Conservation (phyloP, 1,140 invertebrate genomes). For the Vanessa atalanta region DNA sequence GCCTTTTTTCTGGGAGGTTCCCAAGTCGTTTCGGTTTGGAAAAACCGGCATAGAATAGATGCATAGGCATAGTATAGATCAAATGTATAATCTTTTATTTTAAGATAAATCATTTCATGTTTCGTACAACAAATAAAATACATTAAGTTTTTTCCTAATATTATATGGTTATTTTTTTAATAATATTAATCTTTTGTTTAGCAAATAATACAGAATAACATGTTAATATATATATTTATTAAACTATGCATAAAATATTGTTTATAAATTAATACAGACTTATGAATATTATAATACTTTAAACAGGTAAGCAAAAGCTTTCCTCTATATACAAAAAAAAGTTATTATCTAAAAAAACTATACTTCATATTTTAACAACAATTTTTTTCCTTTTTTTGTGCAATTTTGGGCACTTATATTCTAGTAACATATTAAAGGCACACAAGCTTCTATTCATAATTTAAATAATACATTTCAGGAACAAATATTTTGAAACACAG, state of each 20-base stretch:
- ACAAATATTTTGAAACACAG: background rate
- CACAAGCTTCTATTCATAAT: too few species aligned
- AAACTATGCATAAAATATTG: constrained; percentile 3
- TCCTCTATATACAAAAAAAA: constrained; percentile 4
- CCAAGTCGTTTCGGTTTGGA: too few species aligned
- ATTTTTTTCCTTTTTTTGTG: background rate
- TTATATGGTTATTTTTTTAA: too few species aligned
- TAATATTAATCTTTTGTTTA: background rate
- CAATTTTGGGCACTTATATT: too few species aligned
- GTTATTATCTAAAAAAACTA: background rate
- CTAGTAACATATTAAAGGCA: too few species aligned
- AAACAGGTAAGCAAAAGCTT: constrained; percentile 15
- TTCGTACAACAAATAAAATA: too few species aligned
- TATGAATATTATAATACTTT: constrained; percentile 19
- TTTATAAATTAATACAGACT: constrained; percentile 8
- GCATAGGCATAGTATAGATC: too few species aligned
- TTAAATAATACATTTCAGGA: background rate
- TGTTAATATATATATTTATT: background rate
- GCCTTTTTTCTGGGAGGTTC: too few species aligned
- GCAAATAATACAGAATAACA: background rate
- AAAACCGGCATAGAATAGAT: too few species aligned
- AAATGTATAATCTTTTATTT: too few species aligned
- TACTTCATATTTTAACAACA: background rate
- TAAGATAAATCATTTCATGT: too few species aligned
- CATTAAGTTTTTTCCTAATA: too few species aligned